Percentiles rank a stretch among this genome's conserved stretches.
Evolutionary conservation across 2,113 vertebrate genomes (phyloP).

Genomic region (Accipiter cooperii): DNA sequence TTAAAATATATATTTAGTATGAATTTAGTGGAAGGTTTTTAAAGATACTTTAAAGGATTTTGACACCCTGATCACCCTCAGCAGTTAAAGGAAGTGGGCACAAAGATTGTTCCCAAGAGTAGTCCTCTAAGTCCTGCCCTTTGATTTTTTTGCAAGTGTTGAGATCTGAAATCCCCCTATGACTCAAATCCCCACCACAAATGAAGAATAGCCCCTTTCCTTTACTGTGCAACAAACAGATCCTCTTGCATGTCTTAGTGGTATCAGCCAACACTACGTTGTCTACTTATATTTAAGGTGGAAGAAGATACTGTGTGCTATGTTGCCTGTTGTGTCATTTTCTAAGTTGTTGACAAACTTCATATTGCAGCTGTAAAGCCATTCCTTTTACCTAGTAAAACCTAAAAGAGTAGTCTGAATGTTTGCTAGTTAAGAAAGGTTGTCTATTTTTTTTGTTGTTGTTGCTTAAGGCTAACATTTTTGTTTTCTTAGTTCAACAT

Average conservation of each 20-base stretch:
- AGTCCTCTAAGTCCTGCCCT: background rate
- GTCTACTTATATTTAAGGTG: background rate
- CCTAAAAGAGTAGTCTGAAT: background rate
- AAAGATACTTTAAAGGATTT: background rate
- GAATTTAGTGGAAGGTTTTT: background rate
- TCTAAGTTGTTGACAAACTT: background rate
- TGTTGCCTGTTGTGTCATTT: background rate
- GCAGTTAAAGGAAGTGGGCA: background rate
- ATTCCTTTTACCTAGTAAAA: background rate
- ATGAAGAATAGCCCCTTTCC: background rate
- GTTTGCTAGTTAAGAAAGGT: background rate
- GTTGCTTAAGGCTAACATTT: background rate
- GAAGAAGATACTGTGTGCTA: background rate
- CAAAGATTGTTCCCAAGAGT: background rate
- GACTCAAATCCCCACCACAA: background rate
- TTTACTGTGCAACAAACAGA: background rate
- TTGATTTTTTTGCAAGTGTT: background rate
- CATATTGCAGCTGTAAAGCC: background rate
- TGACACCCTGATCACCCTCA: background rate
- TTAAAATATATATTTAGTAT: background rate
- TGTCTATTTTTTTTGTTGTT: background rate
- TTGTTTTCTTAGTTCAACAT: constrained; percentile 80
- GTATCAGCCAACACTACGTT: background rate
- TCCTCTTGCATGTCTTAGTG: background rate
- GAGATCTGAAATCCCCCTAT: background rate